Percentiles rank a stretch among this genome's conserved stretches.
Evolutionary conservation across 1,140 invertebrate genomes (phyloP).

Genomic region (Scylla paramamosain): DNA sequence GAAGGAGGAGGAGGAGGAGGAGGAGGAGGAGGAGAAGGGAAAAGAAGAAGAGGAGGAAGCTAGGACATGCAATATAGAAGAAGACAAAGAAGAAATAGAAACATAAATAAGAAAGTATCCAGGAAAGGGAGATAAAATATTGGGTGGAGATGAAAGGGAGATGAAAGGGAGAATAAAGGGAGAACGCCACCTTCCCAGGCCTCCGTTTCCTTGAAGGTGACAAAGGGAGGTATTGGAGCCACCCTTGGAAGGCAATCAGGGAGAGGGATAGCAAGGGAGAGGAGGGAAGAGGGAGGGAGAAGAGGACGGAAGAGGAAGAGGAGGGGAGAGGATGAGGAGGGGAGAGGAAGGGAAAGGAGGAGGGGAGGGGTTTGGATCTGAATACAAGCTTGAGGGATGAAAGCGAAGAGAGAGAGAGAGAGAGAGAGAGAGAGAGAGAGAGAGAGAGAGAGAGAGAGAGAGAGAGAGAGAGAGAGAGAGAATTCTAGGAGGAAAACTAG

Average conservation of each 20-base stretch:
- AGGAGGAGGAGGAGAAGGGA: neutral
- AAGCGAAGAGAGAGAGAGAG: neutral
- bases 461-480: constrained; percentile 34
- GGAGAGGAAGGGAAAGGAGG: neutral
- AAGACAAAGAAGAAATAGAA: neutral
- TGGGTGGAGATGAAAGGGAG: neutral
- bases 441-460: constrained; percentile 24
- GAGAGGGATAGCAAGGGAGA: neutral
- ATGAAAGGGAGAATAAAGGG: neutral
- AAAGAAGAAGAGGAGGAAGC: neutral
- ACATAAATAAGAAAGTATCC: neutral
- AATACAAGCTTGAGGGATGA: neutral
- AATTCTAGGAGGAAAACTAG: neutral
- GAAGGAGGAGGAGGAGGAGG: neutral
- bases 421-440: constrained; percentile 47
- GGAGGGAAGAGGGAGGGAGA: neutral
- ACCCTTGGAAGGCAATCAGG: no score
- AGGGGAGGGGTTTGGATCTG: neutral
- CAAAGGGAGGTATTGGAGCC: no score
- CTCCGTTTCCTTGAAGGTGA: no score
- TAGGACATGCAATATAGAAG: neutral
- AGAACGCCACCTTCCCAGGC: no score
- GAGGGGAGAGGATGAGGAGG: neutral
- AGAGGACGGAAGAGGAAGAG: neutral
- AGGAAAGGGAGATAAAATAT: neutral